A percentile compares a stretch with the other conserved stretches of the same genome.
phyloP scores from a whole-genome alignment of 2,888 invertebrate genomes.

The Gari tellinella region DNA sequence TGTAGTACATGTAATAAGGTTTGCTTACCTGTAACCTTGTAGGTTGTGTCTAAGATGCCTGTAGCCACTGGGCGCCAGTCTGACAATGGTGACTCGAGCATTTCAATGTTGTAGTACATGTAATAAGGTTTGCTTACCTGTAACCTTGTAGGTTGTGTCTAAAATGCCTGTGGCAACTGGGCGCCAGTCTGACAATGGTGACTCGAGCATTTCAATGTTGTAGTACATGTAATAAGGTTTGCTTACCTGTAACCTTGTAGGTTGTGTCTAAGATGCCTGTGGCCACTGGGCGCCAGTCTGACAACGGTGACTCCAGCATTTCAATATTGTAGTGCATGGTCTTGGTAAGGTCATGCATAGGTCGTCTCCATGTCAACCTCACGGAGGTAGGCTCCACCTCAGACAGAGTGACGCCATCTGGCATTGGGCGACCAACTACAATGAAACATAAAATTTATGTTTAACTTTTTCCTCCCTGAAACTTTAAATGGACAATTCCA shows the following conservation, averaged over 20 bases:
- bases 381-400: slow-evolving; percentile 70
- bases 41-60: slow-evolving; percentile 70
- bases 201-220: slow-evolving; percentile 74
- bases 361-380: slow-evolving; percentile 76
- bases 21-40: slow-evolving; percentile 66
- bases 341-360: slow-evolving; percentile 61
- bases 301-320: slow-evolving; percentile 71
- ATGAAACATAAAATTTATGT: background rate
- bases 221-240: slow-evolving; percentile 67
- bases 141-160: slow-evolving; percentile 71
- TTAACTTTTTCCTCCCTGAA: too few relatives aligned
- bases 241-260: slow-evolving; percentile 67
- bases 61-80: slow-evolving; percentile 86
- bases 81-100: slow-evolving; percentile 71
- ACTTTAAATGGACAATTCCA: too few relatives aligned
- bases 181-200: slow-evolving; percentile 77
- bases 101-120: slow-evolving; percentile 76
- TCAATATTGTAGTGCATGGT: slow-evolving; percentile 76
- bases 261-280: slow-evolving; percentile 72
- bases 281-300: slow-evolving; percentile 86
- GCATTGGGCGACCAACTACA: slow-evolving; percentile 26
- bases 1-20: slow-evolving; percentile 74
- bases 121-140: slow-evolving; percentile 56
- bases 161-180: slow-evolving; percentile 86
- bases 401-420: slow-evolving; percentile 45